Conservation (phyloP, 2,888 invertebrate species). For the Trilocha varians region DNA sequence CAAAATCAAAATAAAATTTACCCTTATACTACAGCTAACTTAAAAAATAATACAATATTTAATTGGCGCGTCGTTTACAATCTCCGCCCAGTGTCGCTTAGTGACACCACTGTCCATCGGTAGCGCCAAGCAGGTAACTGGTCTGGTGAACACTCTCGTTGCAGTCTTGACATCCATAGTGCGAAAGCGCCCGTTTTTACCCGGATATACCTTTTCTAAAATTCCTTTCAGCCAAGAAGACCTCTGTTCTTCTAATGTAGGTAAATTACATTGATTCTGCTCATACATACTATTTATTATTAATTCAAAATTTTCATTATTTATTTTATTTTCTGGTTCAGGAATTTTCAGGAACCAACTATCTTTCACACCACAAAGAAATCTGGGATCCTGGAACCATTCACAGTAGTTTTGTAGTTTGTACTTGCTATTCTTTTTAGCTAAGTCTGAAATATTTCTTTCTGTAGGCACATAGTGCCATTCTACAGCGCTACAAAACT, state of each 20-base stretch:
- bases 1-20: too few relatives aligned
- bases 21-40: too few relatives aligned
- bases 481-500: slow-evolving; percentile 9
- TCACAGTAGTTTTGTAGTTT: neutral
- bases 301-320: neutral
- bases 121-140: too few relatives aligned
- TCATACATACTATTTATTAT: neutral
- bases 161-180: too few relatives aligned
- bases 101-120: too few relatives aligned
- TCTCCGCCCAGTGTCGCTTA: too few relatives aligned
- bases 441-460: slow-evolving; percentile 16
- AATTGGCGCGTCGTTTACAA: too few relatives aligned
- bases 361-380: neutral
- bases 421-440: slow-evolving; percentile 1
- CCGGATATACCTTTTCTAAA: too few relatives aligned
- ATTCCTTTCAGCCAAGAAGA: too few relatives aligned
- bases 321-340: neutral
- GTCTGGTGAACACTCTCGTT: too few relatives aligned
- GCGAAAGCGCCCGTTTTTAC: too few relatives aligned
- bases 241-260: slow-evolving; percentile 1
- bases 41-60: too few relatives aligned
- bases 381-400: slow-evolving; percentile 8
- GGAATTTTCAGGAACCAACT: neutral
- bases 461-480: slow-evolving; percentile 23
- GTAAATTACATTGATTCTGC: neutral